phyloP scores from a whole-genome alignment of 2,797 vertebrate genomes.

The Pseudopleuronectes americanus region DNA sequence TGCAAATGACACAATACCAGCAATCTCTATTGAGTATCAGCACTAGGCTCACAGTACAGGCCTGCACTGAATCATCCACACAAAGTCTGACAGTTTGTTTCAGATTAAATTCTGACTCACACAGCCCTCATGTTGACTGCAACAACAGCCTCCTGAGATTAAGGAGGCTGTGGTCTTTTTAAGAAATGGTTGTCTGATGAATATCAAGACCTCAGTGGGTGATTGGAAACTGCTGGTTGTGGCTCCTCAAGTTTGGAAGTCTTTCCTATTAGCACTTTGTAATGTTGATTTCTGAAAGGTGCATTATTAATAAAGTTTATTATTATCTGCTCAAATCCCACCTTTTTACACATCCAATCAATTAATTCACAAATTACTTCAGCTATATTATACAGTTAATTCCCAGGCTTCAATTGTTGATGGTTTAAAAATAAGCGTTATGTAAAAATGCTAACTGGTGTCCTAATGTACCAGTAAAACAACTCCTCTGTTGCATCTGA shows the following conservation, averaged over 20 bases:
- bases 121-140: conserved; percentile 9
- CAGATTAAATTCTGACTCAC: conserved; percentile 13
- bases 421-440: background rate
- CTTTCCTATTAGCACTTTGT: background rate
- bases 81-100: background rate
- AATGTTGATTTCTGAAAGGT: no score
- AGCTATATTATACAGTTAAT: background rate
- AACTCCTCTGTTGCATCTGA: conserved; percentile 16
- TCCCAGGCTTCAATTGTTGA: background rate
- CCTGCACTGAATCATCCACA: background rate
- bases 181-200: no score
- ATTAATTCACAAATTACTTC: background rate
- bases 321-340: no score
- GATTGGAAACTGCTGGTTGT: no score
- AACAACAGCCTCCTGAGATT: background rate
- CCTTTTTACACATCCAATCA: background rate
- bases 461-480: background rate
- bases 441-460: background rate
- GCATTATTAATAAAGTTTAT: no score
- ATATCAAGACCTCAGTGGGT: no score
- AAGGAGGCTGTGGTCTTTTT: no score
- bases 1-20: no score
- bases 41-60: no score
- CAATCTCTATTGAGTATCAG: no score
- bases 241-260: background rate